Conservation (phyloP, 2,113 vertebrate species). For the Stigmatopora argus region DNA sequence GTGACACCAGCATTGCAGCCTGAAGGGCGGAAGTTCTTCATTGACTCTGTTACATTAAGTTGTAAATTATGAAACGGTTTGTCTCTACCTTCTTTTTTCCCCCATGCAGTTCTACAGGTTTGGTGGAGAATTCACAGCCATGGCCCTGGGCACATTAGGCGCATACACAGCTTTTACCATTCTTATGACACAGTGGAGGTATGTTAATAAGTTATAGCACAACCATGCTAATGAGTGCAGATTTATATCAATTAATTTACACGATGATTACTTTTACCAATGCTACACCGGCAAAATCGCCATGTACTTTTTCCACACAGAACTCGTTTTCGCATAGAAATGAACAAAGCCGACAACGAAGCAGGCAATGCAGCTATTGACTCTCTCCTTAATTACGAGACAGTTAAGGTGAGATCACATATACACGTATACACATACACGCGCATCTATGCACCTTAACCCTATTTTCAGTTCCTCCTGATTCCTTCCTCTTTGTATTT, state of each 20-base stretch:
- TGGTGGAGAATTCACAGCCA: conserved; percentile 85
- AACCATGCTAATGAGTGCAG: not conserved
- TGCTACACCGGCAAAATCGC: not conserved
- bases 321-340: conserved; percentile 93
- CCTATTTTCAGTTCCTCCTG: conserved; percentile 1
- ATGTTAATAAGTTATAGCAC: conserved; percentile 68
- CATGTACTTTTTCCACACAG: conserved; percentile 60
- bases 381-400: conserved; percentile 98
- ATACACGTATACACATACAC: not conserved
- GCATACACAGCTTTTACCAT: conserved; percentile 85
- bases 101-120: conserved; percentile 87
- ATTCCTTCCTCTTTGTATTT: not conserved
- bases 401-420: conserved; percentile 86
- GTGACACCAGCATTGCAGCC: conserved; percentile 5
- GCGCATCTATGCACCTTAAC: not conserved
- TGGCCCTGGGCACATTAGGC: conserved; percentile 86
- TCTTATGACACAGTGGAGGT: conserved; percentile 96
- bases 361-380: conserved; percentile 96
- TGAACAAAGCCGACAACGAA: conserved; percentile 98
- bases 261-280: not conserved
- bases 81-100: conserved; percentile 33
- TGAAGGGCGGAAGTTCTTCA: conserved; percentile 61
- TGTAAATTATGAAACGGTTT: conserved; percentile 15
- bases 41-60: conserved; percentile 62
- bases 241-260: not conserved